Percentiles rank a stretch among this genome's conserved stretches.
These are phyloP conservation scores for Hemicentrotus pulcherrimus DNA, from an alignment of 35 echinoderm and acorn worm species.

Conservation along the genomic window DNA sequence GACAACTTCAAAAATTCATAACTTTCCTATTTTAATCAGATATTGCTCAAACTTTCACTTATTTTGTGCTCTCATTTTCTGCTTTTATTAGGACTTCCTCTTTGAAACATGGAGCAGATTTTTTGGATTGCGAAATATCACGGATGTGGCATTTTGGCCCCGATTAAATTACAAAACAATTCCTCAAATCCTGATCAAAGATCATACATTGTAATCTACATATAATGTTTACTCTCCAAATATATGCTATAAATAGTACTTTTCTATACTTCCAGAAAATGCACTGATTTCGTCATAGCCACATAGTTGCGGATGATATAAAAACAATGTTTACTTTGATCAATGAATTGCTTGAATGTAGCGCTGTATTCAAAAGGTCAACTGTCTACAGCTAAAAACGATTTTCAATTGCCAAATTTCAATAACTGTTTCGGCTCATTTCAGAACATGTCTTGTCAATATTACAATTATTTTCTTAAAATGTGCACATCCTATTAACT, in stretches of 20 bases:
- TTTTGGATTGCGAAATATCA: too few relatives aligned
- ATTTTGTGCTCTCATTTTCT: too few relatives aligned
- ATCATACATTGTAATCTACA: background rate
- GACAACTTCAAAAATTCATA: too few relatives aligned
- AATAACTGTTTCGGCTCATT: background rate
- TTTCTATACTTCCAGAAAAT: background rate
- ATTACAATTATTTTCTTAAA: background rate
- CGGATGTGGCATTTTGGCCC: background rate
- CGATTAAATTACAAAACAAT: background rate
- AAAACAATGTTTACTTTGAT: background rate
- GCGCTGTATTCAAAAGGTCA: background rate
- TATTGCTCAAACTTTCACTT: too few relatives aligned
- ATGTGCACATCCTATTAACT: background rate
- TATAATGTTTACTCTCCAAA: background rate
- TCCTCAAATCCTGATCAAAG: background rate
- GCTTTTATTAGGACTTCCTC: too few relatives aligned
- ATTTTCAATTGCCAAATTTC: background rate
- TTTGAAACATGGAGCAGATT: too few relatives aligned
- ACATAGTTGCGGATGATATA: background rate
- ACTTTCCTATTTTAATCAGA: too few relatives aligned
- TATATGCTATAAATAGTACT: background rate
- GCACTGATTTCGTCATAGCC: background rate
- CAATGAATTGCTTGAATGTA: background rate
- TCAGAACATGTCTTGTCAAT: background rate
- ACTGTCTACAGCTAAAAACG: background rate